Evolutionary conservation across 2,113 vertebrate species (phyloP).

Genomic region (Myrmophylax atrothorax): DNA sequence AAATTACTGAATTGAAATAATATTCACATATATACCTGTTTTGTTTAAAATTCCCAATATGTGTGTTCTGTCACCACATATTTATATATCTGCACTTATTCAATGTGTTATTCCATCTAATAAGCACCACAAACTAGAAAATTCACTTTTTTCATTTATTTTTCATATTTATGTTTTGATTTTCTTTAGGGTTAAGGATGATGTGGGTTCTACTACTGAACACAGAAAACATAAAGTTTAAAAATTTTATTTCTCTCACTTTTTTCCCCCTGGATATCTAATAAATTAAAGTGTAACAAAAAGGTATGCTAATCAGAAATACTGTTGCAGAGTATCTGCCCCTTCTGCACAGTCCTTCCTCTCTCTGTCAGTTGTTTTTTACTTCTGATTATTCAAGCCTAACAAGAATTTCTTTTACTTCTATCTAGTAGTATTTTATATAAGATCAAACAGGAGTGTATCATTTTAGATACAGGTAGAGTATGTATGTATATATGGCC

Average conservation of each 20-base stretch:
- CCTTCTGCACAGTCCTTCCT: background rate
- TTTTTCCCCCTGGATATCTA: background rate
- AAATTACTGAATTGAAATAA: background rate
- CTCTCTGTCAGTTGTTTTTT: background rate
- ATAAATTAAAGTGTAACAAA: background rate
- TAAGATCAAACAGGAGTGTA: background rate
- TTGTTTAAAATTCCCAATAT: background rate
- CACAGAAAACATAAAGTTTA: background rate
- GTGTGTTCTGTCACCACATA: background rate
- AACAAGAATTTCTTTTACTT: background rate
- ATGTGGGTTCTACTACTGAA: background rate
- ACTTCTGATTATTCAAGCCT: background rate
- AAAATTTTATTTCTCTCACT: background rate
- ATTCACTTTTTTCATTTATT: background rate
- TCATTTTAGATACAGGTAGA: background rate
- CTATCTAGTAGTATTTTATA: background rate
- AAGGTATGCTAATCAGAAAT: background rate
- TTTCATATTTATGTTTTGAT: background rate
- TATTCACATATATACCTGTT: background rate
- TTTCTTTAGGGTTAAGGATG: background rate
- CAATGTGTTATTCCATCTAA: background rate
- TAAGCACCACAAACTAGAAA: background rate
- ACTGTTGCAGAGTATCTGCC: background rate
- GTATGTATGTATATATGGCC: background rate
- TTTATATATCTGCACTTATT: background rate